Evolutionary conservation across 2,113 vertebrate genomes (phyloP).

Genomic region (Trochalopteron elliotii): DNA sequence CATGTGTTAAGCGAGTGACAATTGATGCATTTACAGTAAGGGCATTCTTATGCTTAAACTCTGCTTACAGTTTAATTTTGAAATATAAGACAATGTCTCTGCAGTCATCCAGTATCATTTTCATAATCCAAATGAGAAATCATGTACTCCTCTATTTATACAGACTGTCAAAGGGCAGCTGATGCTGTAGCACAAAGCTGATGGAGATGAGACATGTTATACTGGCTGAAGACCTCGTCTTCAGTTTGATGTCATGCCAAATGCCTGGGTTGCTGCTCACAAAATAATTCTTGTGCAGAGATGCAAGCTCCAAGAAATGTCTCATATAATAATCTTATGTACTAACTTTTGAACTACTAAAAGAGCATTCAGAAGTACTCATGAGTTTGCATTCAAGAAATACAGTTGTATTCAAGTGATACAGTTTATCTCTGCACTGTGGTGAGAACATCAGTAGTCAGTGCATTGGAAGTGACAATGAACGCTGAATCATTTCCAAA

Average conservation of each 20-base stretch:
- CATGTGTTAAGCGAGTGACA: slow-evolving; percentile 31
- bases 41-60: neutral
- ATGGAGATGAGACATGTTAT: neutral
- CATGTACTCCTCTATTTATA: neutral
- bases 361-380: neutral
- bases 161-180: neutral
- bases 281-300: neutral
- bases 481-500: neutral
- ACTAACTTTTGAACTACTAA: neutral
- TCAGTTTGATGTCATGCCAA: neutral
- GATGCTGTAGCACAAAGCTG: neutral
- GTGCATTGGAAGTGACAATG: neutral
- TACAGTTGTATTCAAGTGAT: neutral
- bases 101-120: neutral
- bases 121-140: neutral
- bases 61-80: neutral
- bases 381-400: neutral
- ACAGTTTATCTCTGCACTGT: neutral
- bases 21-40: neutral
- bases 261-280: neutral
- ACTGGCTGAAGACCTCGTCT: neutral
- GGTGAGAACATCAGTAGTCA: neutral
- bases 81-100: neutral
- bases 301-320: neutral
- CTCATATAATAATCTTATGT: neutral